phyloP scores from a whole-genome alignment of 2,797 vertebrate genomes.

The Danionella dracula region DNA sequence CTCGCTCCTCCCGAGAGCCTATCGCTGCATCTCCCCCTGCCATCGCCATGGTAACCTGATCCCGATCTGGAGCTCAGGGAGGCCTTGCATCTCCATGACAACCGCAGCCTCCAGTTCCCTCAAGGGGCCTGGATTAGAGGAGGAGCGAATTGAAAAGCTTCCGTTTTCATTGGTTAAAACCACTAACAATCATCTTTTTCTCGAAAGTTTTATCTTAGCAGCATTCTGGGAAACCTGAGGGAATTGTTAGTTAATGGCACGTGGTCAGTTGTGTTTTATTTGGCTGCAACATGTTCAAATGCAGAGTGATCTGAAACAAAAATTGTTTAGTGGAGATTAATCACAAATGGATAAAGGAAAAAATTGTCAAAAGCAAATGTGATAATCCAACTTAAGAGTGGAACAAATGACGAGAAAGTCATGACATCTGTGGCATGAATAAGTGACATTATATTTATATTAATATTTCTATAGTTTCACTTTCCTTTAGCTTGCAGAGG shows the following conservation, averaged over 20 bases:
- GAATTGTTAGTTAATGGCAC: not conserved
- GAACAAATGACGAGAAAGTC: too few relatives aligned
- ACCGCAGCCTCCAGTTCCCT: constrained; percentile 65
- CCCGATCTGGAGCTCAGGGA: constrained; percentile 56
- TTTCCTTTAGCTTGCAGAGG: too few relatives aligned
- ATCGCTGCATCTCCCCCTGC: constrained; percentile 51
- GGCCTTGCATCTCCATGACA: constrained; percentile 84
- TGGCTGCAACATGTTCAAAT: not conserved
- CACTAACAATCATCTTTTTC: too few relatives aligned
- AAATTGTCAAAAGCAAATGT: too few relatives aligned
- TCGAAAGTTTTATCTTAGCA: too few relatives aligned
- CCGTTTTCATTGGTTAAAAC: constrained; percentile 69
- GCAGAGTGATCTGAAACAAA: too few relatives aligned
- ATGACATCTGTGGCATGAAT: too few relatives aligned
- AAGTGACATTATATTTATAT: too few relatives aligned
- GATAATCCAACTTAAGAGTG: too few relatives aligned
- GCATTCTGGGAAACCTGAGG: not conserved
- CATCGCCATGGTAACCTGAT: constrained; percentile 84
- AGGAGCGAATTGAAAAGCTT: constrained; percentile 27
- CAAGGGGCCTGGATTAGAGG: constrained; percentile 52
- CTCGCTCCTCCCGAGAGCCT: constrained; percentile 40
- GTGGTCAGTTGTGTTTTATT: not conserved
- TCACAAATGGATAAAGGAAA: too few relatives aligned
- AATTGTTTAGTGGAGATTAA: too few relatives aligned
- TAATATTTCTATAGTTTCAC: too few relatives aligned